Evolutionary conservation across 2,888 invertebrate genomes (phyloP), one percentile per base, ranked within the genome.

Genomic region (Sympetrum striolatum): DNA sequence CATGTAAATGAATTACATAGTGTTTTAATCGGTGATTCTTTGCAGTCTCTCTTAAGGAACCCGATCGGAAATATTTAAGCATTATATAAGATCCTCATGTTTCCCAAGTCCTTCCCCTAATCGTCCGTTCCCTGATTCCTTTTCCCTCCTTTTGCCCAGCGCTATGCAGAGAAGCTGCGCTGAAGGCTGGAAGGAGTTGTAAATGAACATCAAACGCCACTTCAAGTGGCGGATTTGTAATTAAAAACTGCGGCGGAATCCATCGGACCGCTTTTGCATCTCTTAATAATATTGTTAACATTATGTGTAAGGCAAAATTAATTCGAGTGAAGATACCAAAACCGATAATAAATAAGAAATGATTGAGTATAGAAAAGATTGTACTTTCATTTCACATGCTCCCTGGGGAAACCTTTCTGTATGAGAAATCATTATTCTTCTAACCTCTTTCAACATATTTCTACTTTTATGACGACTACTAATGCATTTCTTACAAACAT

Each of bases 221-320:
- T 73, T 73, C 73, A 31, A 73, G 25, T 15, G 25, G 73, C 73
- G 31, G 14, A 12, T 25, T 25, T 73, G 25, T 73, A 73, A 15
- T 53, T 31, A 73, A 31, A 14, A 73, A 73, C 31, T 73, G 73
- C 73, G 86, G 60, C 86, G 37, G 86, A 53, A 64, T 60, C 60
- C 86, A 86, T 64, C 64, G 86, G 60, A 35, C 60, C n/a, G 58
- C 35, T 86, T 37, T n/a, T 86, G 35, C 86, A 86, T 86, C 86
- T 60, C 86, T 86, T 86, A 60, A 86, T 86, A 86, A 86, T 86
- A 86, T 60, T 86, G 86, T 86, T 86, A 86, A 86, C 64, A 86
- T 64, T 60, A 86, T 86, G 86, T 86, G 86, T 86, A 86, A 60
- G 86, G 86, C 35, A 86, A 86, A 37, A 73, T 73, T 73, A 73